These are phyloP conservation scores for Phasia obesa DNA, from an alignment of 2,888 invertebrate genomes.

Conservation along the genomic window DNA sequence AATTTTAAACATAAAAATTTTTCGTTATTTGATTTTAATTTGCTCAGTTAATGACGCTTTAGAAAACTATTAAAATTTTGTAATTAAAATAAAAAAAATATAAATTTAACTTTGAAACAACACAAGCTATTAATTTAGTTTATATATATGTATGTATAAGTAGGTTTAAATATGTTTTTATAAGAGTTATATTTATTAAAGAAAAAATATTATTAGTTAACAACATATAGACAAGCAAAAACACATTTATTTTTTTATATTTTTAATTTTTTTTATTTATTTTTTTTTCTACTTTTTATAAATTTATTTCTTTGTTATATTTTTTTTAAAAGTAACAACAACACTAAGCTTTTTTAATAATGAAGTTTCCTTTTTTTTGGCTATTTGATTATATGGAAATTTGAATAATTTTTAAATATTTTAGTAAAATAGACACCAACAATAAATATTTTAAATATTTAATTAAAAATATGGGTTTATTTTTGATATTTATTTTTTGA, in stretches of 20 bases:
- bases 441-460: slow-evolving; percentile 53
- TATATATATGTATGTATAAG: background rate
- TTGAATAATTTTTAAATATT: slow-evolving; percentile 32
- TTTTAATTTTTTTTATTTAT: slow-evolving; percentile 33
- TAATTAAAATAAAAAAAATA: background rate
- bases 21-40: background rate
- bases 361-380: slow-evolving; percentile 22
- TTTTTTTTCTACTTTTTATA: slow-evolving; percentile 8
- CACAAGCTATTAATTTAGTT: slow-evolving; percentile 10
- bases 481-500: slow-evolving; percentile 44
- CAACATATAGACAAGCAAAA: slow-evolving; percentile 56
- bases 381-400: slow-evolving; percentile 5
- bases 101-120: background rate
- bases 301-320: too few species aligned
- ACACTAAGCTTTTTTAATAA: slow-evolving; percentile 19
- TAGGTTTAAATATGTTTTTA: background rate
- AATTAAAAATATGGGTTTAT: slow-evolving; percentile 66
- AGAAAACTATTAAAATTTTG: slow-evolving; percentile 16
- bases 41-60: slow-evolving; percentile 43
- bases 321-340: slow-evolving; percentile 38
- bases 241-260: slow-evolving; percentile 22
- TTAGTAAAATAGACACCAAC: slow-evolving; percentile 66
- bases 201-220: slow-evolving; percentile 22
- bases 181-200: background rate
- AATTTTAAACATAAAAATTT: background rate